Evolutionary conservation across 1,140 invertebrate genomes (phyloP).

Genomic region (Rhyacophila brunnea): DNA sequence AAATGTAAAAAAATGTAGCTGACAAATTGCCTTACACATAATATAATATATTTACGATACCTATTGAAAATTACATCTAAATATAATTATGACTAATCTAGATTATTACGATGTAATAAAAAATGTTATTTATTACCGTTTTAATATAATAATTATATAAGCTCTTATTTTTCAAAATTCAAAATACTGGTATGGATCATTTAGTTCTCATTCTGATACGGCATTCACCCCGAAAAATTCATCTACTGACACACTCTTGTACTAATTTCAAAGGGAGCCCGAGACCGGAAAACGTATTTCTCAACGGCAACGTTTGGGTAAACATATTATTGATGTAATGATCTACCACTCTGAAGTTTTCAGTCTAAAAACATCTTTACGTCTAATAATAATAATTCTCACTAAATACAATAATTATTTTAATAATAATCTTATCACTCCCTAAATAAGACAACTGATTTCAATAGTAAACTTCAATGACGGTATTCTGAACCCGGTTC

Average conservation of each 20-base stretch:
- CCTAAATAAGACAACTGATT: too few species aligned
- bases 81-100: constrained; percentile 32
- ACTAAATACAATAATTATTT: constrained; percentile 3
- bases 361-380: not conserved
- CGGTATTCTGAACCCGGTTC: too few species aligned
- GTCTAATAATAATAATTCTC: not conserved
- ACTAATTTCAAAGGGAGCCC: constrained; percentile 5
- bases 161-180: constrained; percentile 34
- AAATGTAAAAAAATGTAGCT: constrained; percentile 12
- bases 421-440: not conserved
- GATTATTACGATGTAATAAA: constrained; percentile 31
- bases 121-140: constrained; percentile 30
- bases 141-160: constrained; percentile 32
- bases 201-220: constrained; percentile 24
- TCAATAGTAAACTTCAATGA: too few species aligned
- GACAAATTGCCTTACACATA: constrained; percentile 26
- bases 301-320: too few species aligned
- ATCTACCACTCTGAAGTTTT: not conserved
- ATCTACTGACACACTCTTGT: not conserved
- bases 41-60: constrained; percentile 29
- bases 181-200: constrained; percentile 33
- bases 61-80: constrained; percentile 34
- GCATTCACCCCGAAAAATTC: constrained; percentile 17
- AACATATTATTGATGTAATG: not conserved
- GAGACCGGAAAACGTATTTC: not conserved